Evolutionary conservation across 2,113 vertebrate species (phyloP), one percentile per base, ranked within the genome.

Genomic region (Atherinomorus stipes): DNA sequence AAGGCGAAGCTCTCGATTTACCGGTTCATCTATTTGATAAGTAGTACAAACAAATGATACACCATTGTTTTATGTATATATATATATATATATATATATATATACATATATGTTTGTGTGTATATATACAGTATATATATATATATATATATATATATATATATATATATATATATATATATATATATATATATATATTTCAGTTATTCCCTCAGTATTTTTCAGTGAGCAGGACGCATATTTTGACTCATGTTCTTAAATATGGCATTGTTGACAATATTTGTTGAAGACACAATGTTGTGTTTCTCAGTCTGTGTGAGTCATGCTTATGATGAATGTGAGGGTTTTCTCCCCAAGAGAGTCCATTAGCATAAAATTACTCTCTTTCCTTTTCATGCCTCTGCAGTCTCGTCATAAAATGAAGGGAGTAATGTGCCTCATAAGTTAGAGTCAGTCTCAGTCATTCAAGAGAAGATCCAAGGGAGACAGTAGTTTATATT

Each of bases 351-450:
- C n/a, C 69, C 65, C 61, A 22, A 25, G 65, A 67, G 83, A 83
- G 54, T 11, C 49, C 22, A 85, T 90, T 88, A 88, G 59, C 86
- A 90, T 85, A 75, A 77, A 51, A 76, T 78, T 44, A 79, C 23
- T 62, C 37, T 7, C 45, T 34, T 76, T 54, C 45, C 56, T 64
- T 63, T 49, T 38, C 49, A 65, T 69, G 50, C 50, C 28, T 61
- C 42, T 71, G 44, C 42, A 31, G 42, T 60, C 64, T 74, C 44
- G 28, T 61, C 40, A 22, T 75, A 28, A 71, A 64, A 54, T 26
- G 40, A 76, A 38, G 22, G 12, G 42, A 63, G 42, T 64, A 71
- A 74, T 58, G 37, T 16, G 57, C 50, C 67, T 75, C 68, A n/a
- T 75, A 71, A 77, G 75, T 83, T 75, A 66, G 22, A 37, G 45